phyloP scores from a whole-genome alignment of 2,797 vertebrate species.

The Rhincodon typus region DNA sequence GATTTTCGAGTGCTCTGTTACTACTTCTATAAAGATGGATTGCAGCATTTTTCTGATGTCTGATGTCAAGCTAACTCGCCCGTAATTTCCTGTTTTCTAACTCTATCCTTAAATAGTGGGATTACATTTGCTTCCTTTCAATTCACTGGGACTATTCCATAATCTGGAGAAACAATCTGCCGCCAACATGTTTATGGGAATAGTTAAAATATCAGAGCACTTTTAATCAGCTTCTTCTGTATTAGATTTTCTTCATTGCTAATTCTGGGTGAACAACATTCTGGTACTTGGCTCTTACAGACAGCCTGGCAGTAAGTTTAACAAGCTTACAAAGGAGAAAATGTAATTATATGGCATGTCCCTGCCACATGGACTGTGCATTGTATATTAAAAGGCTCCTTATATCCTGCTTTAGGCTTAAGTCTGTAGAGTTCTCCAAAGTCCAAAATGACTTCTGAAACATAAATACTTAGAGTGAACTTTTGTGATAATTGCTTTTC shows the following conservation, averaged over 20 bases:
- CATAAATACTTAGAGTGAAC: not conserved
- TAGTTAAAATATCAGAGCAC: not conserved
- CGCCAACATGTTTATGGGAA: not conserved
- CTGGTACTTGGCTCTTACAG: not conserved
- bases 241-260: not conserved
- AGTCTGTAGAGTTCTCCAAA: not conserved
- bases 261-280: not conserved
- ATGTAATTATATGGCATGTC: not conserved
- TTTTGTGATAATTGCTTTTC: slow-evolving; percentile 18
- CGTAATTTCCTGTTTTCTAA: too few relatives aligned
- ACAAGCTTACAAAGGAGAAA: too few relatives aligned
- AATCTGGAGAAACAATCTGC: not conserved
- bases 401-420: not conserved
- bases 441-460: not conserved
- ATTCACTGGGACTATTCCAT: too few relatives aligned
- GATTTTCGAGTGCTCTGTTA: too few relatives aligned
- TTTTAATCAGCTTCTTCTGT: not conserved
- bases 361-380: not conserved
- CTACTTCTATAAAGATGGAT: too few relatives aligned
- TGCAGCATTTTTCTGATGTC: too few relatives aligned
- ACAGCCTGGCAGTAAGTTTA: too few relatives aligned
- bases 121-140: too few relatives aligned
- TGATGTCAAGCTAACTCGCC: too few relatives aligned
- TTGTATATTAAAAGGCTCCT: too few relatives aligned
- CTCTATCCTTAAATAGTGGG: too few relatives aligned